Evolutionary conservation across 2,888 invertebrate genomes (phyloP).

Genomic region (Diarsia rubi): DNA sequence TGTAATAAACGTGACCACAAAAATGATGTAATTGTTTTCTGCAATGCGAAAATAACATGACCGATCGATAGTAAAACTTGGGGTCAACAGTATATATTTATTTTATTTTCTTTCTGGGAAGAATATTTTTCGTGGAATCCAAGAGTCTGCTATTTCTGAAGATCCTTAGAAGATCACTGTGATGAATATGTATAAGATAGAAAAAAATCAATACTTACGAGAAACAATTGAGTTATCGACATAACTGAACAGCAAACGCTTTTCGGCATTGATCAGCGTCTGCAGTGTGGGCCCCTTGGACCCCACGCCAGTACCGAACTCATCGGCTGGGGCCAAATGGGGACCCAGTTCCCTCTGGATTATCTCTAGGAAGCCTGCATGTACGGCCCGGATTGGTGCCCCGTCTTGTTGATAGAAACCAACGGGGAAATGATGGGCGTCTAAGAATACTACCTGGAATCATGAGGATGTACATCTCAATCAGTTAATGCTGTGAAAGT

Average conservation of each 20-base stretch:
- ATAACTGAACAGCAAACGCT: conserved; percentile 90
- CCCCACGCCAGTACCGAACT: conserved; percentile 82
- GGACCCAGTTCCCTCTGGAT: conserved; percentile 90
- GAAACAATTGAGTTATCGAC: conserved; percentile 87
- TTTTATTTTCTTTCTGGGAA: background rate
- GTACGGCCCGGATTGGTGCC: conserved; percentile 86
- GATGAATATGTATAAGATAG: background rate
- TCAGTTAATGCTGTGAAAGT: background rate
- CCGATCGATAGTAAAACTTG: background rate
- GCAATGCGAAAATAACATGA: background rate
- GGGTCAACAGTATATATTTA: background rate
- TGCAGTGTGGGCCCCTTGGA: conserved; percentile 87
- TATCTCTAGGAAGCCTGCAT: conserved; percentile 89
- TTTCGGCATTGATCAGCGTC: conserved; percentile 85
- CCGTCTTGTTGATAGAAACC: conserved; percentile 90
- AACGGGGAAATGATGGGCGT: conserved; percentile 95
- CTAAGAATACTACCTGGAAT: conserved; percentile 93
- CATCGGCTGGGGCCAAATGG: conserved; percentile 87
- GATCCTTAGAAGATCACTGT: background rate
- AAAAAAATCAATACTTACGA: conserved; percentile 72
- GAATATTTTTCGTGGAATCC: background rate
- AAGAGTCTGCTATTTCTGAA: no score
- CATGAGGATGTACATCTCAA: background rate
- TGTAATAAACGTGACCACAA: background rate
- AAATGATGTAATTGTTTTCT: background rate